Evolutionary conservation across 2,113 vertebrate genomes (phyloP).

Genomic region (Delphinus delphis): DNA sequence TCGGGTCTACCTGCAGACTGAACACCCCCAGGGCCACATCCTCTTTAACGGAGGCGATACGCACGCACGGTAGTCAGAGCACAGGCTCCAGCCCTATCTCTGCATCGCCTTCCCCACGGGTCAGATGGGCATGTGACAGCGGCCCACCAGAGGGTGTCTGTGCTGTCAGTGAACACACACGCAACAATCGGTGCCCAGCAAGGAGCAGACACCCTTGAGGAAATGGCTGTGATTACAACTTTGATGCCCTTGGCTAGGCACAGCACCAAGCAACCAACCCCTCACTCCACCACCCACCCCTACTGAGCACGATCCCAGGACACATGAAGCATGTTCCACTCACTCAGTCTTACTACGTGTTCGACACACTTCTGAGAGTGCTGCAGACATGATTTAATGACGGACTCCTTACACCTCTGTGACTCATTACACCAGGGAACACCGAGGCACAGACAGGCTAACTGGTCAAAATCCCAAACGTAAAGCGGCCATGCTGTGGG

Average conservation of each 20-base stretch:
- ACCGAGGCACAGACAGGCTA: neutral
- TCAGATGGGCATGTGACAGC: neutral
- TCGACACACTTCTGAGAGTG: neutral
- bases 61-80: fast-evolving
- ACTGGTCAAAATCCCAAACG: neutral
- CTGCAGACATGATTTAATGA: neutral
- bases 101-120: neutral
- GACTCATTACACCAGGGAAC: neutral
- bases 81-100: neutral
- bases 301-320: neutral
- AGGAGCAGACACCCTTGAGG: neutral
- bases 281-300: neutral
- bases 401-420: neutral
- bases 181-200: neutral
- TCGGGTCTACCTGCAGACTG: neutral
- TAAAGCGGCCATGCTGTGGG: neutral
- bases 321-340: neutral
- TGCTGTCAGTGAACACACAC: neutral
- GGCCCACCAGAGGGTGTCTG: neutral
- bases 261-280: neutral
- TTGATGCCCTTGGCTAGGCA: neutral
- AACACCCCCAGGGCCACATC: neutral
- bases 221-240: neutral
- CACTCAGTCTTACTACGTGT: neutral
- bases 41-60: neutral